phyloP scores from a whole-genome alignment of 2,888 invertebrate species.

The Stratiomys singularior region DNA sequence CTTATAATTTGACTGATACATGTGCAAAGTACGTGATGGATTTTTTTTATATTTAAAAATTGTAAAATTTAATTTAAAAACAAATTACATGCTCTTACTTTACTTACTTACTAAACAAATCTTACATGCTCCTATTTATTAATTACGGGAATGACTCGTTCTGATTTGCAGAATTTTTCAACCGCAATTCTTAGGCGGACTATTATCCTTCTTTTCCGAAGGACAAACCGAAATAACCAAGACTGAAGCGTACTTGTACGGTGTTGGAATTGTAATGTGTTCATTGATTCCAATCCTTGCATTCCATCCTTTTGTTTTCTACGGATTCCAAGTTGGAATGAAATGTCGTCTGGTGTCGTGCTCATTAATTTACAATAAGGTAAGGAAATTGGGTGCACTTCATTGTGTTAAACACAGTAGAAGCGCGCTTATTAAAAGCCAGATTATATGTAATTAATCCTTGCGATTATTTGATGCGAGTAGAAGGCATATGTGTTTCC shows the following conservation, averaged over 20 bases:
- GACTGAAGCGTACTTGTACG: conserved; percentile 72
- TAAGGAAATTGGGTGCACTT: no score
- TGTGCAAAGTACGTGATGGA: conserved; percentile 28
- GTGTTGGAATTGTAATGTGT: conserved; percentile 68
- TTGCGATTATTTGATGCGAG: no score
- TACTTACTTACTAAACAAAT: no score
- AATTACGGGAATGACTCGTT: background rate
- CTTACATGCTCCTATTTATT: no score
- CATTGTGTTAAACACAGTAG: no score
- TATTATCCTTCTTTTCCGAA: conserved; percentile 71
- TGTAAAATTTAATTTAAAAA: no score
- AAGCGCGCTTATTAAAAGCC: no score
- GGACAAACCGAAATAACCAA: conserved; percentile 64
- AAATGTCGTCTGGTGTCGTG: conserved; percentile 73
- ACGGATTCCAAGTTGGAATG: conserved; percentile 75
- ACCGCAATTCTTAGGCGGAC: conserved; percentile 70
- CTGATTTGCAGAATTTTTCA: conserved; percentile 68
- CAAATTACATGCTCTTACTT: no score
- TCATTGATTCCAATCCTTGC: conserved; percentile 54
- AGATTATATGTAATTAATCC: no score
- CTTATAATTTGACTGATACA: conserved; percentile 47
- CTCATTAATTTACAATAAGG: conserved; percentile 53
- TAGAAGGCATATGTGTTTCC: no score
- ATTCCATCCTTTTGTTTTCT: conserved; percentile 73
- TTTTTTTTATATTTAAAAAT: background rate